Evolutionary conservation across 2,888 invertebrate genomes (phyloP).

Genomic region (Hymenopus coronatus): DNA sequence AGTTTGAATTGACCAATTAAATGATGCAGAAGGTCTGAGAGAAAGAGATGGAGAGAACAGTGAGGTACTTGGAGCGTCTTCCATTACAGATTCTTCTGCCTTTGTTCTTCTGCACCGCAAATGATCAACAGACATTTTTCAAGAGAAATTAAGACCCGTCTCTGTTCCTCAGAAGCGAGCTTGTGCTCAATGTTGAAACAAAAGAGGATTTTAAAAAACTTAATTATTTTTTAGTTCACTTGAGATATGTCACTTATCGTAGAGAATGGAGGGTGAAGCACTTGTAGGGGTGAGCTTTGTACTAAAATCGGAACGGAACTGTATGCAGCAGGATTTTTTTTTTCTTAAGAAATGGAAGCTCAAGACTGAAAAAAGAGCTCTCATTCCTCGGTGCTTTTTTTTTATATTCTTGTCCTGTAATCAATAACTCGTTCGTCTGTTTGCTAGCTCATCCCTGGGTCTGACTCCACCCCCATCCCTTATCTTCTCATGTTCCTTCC

Average conservation of each 20-base stretch:
- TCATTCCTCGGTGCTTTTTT: not conserved
- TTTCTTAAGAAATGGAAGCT: not conserved
- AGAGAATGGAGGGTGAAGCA: not conserved
- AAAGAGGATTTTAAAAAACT: not conserved
- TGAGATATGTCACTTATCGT: not conserved
- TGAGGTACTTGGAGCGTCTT: not conserved
- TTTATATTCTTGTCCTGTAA: not conserved
- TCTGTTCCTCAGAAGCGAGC: not conserved
- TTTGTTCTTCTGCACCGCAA: not conserved
- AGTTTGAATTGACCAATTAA: not conserved
- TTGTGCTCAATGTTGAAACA: not conserved
- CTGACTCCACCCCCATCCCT: not conserved
- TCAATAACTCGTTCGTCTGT: conserved; percentile 13
- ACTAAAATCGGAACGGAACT: not conserved
- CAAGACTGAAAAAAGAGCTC: not conserved
- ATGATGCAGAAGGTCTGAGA: not conserved
- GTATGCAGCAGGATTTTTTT: not conserved
- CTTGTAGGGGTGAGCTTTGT: not conserved
- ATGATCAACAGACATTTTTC: not conserved
- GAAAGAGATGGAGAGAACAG: no score
- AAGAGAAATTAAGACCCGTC: not conserved
- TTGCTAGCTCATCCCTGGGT: conserved; percentile 8
- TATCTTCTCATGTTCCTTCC: conserved; percentile 14
- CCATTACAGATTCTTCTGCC: not conserved
- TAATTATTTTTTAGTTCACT: not conserved